Evolutionary conservation across 1,140 invertebrate species (phyloP).

Genomic region (Gonatopus flavifemur): DNA sequence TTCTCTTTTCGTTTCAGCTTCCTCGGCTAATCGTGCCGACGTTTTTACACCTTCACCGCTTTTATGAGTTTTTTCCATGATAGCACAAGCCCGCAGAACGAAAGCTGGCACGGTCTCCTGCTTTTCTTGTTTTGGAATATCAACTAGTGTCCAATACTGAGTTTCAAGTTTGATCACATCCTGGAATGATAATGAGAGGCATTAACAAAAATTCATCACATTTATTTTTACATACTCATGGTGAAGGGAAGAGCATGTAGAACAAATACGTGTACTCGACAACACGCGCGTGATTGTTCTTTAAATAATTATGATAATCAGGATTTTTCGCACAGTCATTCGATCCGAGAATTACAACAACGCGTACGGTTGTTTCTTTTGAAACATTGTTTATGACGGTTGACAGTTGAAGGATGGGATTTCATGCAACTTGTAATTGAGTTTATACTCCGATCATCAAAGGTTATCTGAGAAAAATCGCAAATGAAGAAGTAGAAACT

Average conservation of each 20-base stretch:
- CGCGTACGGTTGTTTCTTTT: too few relatives aligned
- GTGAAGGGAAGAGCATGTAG: not conserved
- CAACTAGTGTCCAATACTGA: conserved; percentile 90
- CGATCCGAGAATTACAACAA: too few relatives aligned
- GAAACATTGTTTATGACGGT: too few relatives aligned
- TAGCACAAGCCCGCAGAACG: conserved; percentile 83
- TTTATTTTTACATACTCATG: too few relatives aligned
- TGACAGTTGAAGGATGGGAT: too few relatives aligned
- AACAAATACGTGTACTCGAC: conserved; percentile 3
- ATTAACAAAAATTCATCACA: too few relatives aligned
- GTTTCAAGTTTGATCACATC: conserved; percentile 90
- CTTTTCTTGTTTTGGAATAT: conserved; percentile 86
- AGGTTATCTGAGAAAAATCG: too few relatives aligned
- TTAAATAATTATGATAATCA: too few relatives aligned
- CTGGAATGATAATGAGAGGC: conserved; percentile 63
- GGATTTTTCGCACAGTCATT: too few relatives aligned
- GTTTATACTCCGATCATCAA: too few relatives aligned
- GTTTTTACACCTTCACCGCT: conserved; percentile 87
- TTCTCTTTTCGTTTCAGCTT: conserved; percentile 78
- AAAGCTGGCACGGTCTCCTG: conserved; percentile 89
- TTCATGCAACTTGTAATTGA: too few relatives aligned
- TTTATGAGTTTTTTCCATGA: conserved; percentile 89
- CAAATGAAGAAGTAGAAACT: too few relatives aligned
- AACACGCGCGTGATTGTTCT: not conserved
- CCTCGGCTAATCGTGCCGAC: conserved; percentile 77